A percentile compares a stretch with the other conserved stretches of the same genome.
Conservation (phyloP, 2,113 vertebrate genomes). For the Ahaetulla prasina region DNA sequence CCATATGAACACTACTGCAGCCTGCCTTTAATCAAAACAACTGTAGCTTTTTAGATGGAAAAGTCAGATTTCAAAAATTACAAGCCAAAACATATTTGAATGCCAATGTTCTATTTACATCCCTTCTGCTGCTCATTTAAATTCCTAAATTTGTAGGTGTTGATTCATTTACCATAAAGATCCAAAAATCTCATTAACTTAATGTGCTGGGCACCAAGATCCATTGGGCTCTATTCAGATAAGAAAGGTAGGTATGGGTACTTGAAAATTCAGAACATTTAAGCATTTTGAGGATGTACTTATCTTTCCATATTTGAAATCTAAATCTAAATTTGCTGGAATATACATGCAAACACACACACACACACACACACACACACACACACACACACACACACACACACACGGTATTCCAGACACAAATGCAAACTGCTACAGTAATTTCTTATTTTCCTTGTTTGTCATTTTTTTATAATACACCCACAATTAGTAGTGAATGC, state of each 20-base stretch:
- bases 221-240: not conserved
- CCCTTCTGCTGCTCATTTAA: not conserved
- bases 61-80: not conserved
- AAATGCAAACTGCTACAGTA: conserved; percentile 43
- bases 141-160: not conserved
- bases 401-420: conserved; percentile 45
- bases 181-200: not conserved
- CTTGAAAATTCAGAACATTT: not conserved
- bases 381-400: not conserved
- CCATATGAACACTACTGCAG: not conserved
- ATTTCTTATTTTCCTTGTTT: not conserved
- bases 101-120: not conserved
- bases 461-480: conserved; percentile 1
- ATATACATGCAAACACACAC: conserved; percentile 27
- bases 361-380: conserved; percentile 26
- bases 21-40: not conserved
- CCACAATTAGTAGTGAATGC: not conserved
- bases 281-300: not conserved
- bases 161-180: not conserved
- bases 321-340: not conserved
- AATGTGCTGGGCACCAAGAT: not conserved
- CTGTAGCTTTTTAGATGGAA: not conserved
- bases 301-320: conserved; percentile 15
- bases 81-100: not conserved
- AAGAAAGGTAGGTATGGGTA: not conserved